A percentile compares a stretch with the other conserved stretches of the same genome.
Conservation (phyloP, 1,140 invertebrate species). For the Mycetomoellerius zeteki region DNA sequence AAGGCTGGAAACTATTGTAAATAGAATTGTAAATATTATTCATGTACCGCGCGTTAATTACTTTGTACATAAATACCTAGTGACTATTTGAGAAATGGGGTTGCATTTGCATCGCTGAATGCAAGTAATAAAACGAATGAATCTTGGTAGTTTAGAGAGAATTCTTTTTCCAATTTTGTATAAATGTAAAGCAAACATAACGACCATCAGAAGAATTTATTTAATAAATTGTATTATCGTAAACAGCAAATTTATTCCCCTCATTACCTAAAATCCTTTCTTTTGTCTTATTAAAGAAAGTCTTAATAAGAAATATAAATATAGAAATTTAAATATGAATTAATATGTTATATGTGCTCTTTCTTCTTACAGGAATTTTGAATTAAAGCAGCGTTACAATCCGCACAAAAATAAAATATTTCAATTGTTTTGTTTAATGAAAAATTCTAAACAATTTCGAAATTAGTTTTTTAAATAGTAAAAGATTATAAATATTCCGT, state of each 20-base stretch:
- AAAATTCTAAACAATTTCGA: background rate
- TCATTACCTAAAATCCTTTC: background rate
- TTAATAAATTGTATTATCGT: slow-evolving; percentile 78
- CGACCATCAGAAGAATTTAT: slow-evolving; percentile 76
- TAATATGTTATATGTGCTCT: background rate
- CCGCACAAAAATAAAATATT: background rate
- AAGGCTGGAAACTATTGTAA: slow-evolving; percentile 16
- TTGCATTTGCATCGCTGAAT: slow-evolving; percentile 1
- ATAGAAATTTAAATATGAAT: slow-evolving; percentile 5
- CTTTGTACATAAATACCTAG: slow-evolving; percentile 66
- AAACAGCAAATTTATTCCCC: slow-evolving; percentile 62
- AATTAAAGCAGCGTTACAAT: background rate
- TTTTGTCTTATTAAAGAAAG: background rate
- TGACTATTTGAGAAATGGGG: slow-evolving; percentile 9
- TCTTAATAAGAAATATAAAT: background rate
- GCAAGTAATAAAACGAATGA: slow-evolving; percentile 34
- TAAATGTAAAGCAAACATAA: slow-evolving; percentile 82
- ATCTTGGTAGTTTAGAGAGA: background rate
- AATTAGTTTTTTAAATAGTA: background rate
- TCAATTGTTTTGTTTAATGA: background rate
- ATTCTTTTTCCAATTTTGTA: slow-evolving; percentile 81
- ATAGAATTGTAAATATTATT: slow-evolving; percentile 71
- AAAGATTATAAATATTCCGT: background rate
- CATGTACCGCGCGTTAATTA: background rate
- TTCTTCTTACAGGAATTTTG: background rate